phyloP scores from a whole-genome alignment of 1,140 invertebrate genomes.

The Uloborus diversus region DNA sequence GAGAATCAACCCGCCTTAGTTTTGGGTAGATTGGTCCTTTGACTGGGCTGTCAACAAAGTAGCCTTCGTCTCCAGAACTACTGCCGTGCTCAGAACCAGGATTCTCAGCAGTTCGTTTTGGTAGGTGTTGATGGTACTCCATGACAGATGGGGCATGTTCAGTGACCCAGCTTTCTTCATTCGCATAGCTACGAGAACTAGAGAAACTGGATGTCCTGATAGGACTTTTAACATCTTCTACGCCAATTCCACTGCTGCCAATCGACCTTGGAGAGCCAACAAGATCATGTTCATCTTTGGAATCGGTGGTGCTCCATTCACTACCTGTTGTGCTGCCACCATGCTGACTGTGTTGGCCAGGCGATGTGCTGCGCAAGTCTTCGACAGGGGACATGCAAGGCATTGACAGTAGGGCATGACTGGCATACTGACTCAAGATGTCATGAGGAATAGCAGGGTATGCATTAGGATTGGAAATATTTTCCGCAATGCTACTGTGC shows the following conservation, averaged over 20 bases:
- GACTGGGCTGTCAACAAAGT: conserved; percentile 53
- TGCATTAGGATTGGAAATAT: not conserved
- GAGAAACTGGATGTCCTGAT: conserved; percentile 78
- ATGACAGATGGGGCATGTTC: conserved; percentile 72
- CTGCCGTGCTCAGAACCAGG: conserved; percentile 70
- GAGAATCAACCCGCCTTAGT: conserved; percentile 85
- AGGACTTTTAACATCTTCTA: conserved; percentile 82
- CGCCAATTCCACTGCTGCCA: conserved; percentile 62
- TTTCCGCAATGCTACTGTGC: not conserved
- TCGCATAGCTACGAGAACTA: conserved; percentile 65
- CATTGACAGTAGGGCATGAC: conserved; percentile 6
- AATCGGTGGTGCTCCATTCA: conserved; percentile 57
- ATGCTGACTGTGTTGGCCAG: conserved; percentile 40
- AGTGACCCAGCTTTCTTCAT: conserved; percentile 35
- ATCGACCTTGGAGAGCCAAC: conserved; percentile 73
- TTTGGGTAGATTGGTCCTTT: conserved; percentile 58
- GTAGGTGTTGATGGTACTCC: conserved; percentile 64
- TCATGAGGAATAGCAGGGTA: conserved; percentile 33
- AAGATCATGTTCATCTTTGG: conserved; percentile 64
- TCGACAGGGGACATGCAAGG: conserved; percentile 26
- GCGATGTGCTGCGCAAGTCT: conserved; percentile 32
- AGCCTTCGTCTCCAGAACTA: conserved; percentile 75
- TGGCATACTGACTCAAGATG: conserved; percentile 32
- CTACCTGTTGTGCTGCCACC: conserved; percentile 40
- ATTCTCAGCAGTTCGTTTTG: conserved; percentile 75